Conservation (phyloP, 92 coral and sea anemone genomes). For the Zoanthus sansibaricus region DNA sequence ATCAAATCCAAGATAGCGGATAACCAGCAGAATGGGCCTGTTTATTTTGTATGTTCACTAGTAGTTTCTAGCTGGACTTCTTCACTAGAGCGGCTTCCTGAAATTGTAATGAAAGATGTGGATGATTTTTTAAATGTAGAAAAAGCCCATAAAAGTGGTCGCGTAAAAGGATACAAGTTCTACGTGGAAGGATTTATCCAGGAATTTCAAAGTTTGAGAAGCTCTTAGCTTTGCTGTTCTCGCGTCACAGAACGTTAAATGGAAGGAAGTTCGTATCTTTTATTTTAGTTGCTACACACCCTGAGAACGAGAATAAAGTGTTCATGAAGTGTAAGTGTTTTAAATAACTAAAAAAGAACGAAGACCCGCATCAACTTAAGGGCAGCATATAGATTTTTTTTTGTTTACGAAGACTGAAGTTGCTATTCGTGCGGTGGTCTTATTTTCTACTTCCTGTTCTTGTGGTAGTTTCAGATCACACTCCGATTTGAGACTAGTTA, state of each 20-base stretch:
- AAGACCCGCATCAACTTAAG: too few relatives aligned
- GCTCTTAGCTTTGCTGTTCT: conserved; percentile 39
- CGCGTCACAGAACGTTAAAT: neutral
- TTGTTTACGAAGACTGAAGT: neutral
- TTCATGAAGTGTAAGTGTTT: neutral
- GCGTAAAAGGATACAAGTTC: conserved; percentile 56
- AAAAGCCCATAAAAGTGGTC: conserved; percentile 54
- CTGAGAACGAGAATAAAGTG: neutral
- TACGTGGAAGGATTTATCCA: conserved; percentile 52
- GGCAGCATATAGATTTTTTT: neutral
- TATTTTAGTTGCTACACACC: conserved; percentile 6
- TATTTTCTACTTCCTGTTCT: too few relatives aligned
- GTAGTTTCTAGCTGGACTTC: conserved; percentile 30
- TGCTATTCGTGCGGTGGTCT: too few relatives aligned
- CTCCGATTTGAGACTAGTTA: conserved; percentile 44
- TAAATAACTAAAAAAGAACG: too few relatives aligned
- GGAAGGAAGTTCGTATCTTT: neutral
- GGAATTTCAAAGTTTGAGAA: conserved; percentile 50
- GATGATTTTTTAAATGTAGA: conserved; percentile 45
- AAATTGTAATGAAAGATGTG: conserved; percentile 47
- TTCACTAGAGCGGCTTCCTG: conserved; percentile 27
- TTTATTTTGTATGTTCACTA: conserved; percentile 18
- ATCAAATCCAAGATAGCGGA: neutral
- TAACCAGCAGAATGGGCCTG: conserved; percentile 13
- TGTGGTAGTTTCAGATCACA: neutral